phyloP scores from a whole-genome alignment of 2,797 vertebrate genomes.

The Chlorospingus semifuscus region DNA sequence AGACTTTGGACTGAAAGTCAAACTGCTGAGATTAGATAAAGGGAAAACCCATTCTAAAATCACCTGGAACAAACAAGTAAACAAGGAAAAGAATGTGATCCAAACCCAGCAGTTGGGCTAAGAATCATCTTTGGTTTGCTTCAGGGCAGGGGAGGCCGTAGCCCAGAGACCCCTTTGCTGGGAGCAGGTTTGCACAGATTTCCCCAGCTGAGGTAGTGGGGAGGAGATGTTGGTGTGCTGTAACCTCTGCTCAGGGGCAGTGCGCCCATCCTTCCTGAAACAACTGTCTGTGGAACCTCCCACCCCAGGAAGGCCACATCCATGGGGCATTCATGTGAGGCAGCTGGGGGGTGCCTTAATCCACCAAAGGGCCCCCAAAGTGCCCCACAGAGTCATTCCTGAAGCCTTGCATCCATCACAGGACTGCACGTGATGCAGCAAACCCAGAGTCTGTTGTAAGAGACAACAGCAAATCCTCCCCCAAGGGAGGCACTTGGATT shows the following conservation, averaged over 20 bases:
- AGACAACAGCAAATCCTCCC: neutral
- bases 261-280: neutral
- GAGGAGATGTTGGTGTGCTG: neutral
- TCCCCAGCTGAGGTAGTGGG: rapidly evolving
- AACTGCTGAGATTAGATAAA: neutral
- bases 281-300: neutral
- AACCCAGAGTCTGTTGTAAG: neutral
- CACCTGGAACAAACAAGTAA: neutral
- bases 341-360: neutral
- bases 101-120: neutral
- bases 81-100: neutral
- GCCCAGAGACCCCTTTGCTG: neutral
- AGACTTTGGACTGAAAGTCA: neutral
- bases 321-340: rapidly evolving
- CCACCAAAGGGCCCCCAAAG: neutral
- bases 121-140: neutral
- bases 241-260: neutral
- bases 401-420: neutral
- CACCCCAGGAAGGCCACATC: neutral
- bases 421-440: rapidly evolving
- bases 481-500: neutral
- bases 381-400: neutral
- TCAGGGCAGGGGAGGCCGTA: rapidly evolving
- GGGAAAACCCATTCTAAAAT: neutral
- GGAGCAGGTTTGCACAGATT: neutral